These are phyloP conservation scores for Megalops cyprinoides DNA, from an alignment of 2,797 vertebrate species.

Conservation along the genomic window DNA sequence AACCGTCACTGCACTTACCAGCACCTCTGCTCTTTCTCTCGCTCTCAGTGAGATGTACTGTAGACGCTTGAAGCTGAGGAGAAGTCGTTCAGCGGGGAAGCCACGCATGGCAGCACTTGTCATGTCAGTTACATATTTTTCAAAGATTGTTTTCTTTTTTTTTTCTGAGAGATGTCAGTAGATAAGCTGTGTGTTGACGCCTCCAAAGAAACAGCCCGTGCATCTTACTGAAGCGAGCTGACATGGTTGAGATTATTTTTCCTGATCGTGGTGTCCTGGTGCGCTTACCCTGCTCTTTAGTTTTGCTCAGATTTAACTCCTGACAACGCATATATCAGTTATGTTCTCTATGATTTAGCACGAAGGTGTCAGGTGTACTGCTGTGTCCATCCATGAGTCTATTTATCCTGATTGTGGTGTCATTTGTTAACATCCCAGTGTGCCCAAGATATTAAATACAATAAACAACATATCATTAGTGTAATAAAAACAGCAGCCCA, in stretches of 20 bases:
- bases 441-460: no score
- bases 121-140: conserved; percentile 28
- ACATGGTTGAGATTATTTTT: not conserved
- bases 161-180: conserved; percentile 23
- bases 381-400: not conserved
- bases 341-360: no score
- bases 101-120: conserved; percentile 24
- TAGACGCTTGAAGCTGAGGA: conserved; percentile 25
- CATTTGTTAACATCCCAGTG: no score
- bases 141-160: conserved; percentile 14
- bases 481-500: no score
- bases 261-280: not conserved
- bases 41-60: conserved; percentile 18
- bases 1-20: conserved; percentile 21
- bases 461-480: no score
- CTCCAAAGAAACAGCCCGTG: conserved; percentile 19
- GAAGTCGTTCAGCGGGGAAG: conserved; percentile 7
- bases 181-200: conserved; percentile 1
- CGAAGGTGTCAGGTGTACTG: no score
- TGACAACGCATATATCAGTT: not conserved
- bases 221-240: not conserved
- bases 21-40: no score
- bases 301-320: conserved; percentile 6
- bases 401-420: not conserved
- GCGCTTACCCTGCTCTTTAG: not conserved